These are phyloP conservation scores for Amorpha juglandis DNA, from an alignment of 2,888 invertebrate genomes.

Conservation along the genomic window DNA sequence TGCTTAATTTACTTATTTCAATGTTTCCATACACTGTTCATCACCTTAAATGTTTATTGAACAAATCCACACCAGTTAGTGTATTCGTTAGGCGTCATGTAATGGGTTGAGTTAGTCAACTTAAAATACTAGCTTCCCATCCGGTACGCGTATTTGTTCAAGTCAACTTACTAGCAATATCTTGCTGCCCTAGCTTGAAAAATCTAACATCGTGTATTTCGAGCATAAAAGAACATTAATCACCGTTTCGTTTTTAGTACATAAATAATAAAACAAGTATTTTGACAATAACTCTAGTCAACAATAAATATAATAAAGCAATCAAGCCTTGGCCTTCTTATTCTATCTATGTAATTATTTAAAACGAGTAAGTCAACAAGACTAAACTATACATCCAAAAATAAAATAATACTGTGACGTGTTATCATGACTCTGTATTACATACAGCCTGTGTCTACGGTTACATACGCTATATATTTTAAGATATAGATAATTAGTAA, in stretches of 20 bases:
- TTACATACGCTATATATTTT: not conserved
- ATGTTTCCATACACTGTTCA: too few species aligned
- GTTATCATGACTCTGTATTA: constrained; percentile 5
- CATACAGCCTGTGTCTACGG: not conserved
- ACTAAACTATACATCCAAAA: not conserved
- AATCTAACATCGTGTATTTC: too few species aligned
- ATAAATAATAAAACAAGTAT: not conserved
- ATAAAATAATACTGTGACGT: constrained; percentile 10
- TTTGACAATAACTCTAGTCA: not conserved
- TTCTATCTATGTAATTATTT: not conserved
- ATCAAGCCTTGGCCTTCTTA: not conserved
- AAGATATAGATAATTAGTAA: not conserved
- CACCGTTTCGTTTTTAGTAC: not conserved
- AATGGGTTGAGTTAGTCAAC: too few species aligned
- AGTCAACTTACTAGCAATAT: too few species aligned
- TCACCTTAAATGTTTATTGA: too few species aligned
- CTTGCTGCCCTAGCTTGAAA: too few species aligned
- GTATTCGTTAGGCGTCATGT: too few species aligned
- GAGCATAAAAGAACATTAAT: not conserved
- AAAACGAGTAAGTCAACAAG: not conserved
- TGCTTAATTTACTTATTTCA: too few species aligned
- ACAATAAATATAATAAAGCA: not conserved
- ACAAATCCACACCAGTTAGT: too few species aligned
- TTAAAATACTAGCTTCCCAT: too few species aligned
- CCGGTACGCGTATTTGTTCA: too few species aligned